A percentile compares a stretch with the other conserved stretches of the same genome.
Evolutionary conservation across 2,888 invertebrate species (phyloP).

Genomic region (Plebejus argus): DNA sequence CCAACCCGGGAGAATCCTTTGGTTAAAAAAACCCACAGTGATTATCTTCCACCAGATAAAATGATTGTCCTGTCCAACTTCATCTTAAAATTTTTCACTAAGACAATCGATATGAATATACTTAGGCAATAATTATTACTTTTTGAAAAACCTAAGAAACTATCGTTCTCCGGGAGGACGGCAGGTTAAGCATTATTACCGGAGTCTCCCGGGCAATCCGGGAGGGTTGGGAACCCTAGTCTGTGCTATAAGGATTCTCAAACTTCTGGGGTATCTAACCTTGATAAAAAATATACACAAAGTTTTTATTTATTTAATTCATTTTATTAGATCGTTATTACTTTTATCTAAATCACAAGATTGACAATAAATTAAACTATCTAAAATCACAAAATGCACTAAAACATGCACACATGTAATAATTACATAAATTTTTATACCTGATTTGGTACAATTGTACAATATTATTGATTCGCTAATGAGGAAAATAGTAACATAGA

Average conservation of each 20-base stretch:
- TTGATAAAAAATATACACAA: slow-evolving; percentile 39
- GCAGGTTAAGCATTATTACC: no score
- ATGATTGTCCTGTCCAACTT: no score
- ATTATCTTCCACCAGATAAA: no score
- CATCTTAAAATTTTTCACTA: no score
- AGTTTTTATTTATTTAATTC: slow-evolving; percentile 53
- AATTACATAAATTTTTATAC: slow-evolving; percentile 73
- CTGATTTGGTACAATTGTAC: slow-evolving; percentile 71
- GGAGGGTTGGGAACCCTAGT: no score
- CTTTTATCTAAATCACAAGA: slow-evolving; percentile 79
- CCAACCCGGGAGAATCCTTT: no score
- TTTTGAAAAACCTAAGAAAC: no score
- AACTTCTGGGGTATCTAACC: neutral
- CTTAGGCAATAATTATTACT: no score
- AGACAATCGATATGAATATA: no score
- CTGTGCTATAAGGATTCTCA: neutral
- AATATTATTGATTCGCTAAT: slow-evolving; percentile 63
- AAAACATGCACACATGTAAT: slow-evolving; percentile 80
- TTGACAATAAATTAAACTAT: slow-evolving; percentile 79
- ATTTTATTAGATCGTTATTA: slow-evolving; percentile 62
- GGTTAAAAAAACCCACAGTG: no score
- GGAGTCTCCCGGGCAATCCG: no score
- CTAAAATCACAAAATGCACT: slow-evolving; percentile 82
- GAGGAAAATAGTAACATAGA: slow-evolving; percentile 52
- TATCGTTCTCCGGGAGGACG: no score